Conservation (phyloP, 1,140 invertebrate genomes). For the Lordiphosa collinella region DNA sequence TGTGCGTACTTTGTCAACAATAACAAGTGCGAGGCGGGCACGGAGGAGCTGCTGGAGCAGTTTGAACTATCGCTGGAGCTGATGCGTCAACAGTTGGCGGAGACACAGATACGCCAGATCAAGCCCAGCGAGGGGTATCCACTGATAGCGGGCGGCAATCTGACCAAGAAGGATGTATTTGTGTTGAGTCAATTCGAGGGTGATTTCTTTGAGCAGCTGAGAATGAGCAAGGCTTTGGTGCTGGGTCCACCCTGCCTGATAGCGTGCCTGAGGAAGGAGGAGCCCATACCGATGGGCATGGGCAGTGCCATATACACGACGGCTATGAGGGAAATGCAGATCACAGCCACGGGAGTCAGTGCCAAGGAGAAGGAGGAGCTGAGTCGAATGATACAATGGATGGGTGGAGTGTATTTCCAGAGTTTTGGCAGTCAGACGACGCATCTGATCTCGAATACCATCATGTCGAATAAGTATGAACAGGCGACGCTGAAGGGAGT, state of each 20-base stretch:
- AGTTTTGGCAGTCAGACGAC: constrained; percentile 87
- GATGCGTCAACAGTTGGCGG: constrained; percentile 49
- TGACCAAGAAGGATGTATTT: constrained; percentile 87
- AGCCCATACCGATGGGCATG: constrained; percentile 87
- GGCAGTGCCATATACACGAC: constrained; percentile 89
- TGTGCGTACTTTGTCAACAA: constrained; percentile 72
- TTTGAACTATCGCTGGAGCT: constrained; percentile 38
- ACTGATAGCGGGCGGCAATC: constrained; percentile 71
- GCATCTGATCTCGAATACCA: constrained; percentile 89
- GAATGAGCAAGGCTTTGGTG: constrained; percentile 85
- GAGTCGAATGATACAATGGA: constrained; percentile 86
- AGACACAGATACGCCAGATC: constrained; percentile 66
- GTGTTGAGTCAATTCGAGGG: constrained; percentile 88
- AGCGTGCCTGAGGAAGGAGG: constrained; percentile 85
- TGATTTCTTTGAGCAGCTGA: constrained; percentile 84
- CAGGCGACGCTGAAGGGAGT: constrained; percentile 86
- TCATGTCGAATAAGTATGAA: constrained; percentile 88
- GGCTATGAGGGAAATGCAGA: constrained; percentile 88
- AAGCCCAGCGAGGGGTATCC: constrained; percentile 63
- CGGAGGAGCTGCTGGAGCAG: constrained; percentile 17
- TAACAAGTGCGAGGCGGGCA: constrained; percentile 20
- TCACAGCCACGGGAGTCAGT: constrained; percentile 87
- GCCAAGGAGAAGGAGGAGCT: constrained; percentile 84
- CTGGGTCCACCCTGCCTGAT: constrained; percentile 90
- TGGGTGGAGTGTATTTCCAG: constrained; percentile 89